Conservation (phyloP, 2,113 vertebrate genomes). For the Falcunculus frontatus region DNA sequence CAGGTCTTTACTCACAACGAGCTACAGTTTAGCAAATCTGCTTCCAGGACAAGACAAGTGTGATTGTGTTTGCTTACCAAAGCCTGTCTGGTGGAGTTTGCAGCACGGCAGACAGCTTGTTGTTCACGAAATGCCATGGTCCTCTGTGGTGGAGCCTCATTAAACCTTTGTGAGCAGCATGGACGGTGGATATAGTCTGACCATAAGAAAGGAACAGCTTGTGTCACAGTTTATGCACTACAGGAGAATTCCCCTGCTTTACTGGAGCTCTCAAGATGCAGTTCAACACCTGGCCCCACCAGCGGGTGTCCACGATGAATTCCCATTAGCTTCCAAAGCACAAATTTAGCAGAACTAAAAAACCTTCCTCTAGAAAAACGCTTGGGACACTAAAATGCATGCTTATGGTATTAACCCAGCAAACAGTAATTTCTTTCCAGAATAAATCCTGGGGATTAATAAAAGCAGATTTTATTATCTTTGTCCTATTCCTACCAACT, state of each 20-base stretch:
- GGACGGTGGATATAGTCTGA: conserved; percentile 59
- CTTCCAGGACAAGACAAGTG: background rate
- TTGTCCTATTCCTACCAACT: background rate
- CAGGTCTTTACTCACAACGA: background rate
- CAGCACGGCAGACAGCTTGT: background rate
- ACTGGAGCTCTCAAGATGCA: no score
- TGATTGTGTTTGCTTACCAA: conserved; percentile 28
- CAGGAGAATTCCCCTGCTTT: background rate
- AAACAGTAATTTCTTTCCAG: background rate
- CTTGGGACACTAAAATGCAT: background rate
- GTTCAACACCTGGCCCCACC: background rate
- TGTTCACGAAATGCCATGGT: conserved; percentile 61
- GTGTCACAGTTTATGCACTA: background rate
- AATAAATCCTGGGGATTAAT: background rate
- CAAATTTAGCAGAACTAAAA: background rate
- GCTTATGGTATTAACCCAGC: background rate
- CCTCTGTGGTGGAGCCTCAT: conserved; percentile 39
- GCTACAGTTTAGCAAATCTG: background rate
- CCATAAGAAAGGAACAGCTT: background rate
- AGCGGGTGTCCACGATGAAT: background rate
- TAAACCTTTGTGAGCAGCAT: conserved; percentile 56
- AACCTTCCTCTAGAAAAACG: background rate
- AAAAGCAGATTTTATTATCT: background rate
- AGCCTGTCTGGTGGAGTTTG: background rate
- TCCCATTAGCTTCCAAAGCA: background rate